phyloP scores from a whole-genome alignment of 2,797 vertebrate species.

The Acrocephalus scirpaceus region DNA sequence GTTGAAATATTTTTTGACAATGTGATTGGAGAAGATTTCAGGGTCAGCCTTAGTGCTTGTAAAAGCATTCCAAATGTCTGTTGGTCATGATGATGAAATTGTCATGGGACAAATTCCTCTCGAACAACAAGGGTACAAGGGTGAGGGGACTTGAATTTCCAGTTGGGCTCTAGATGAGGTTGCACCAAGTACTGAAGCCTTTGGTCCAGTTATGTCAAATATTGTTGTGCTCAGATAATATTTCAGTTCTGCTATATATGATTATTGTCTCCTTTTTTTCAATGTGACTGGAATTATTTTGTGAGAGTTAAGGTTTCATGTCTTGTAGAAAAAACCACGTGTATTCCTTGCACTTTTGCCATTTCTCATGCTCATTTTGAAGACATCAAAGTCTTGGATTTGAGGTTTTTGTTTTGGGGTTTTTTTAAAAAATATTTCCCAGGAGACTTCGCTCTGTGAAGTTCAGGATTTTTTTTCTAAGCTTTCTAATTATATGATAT shows the following conservation, averaged over 20 bases:
- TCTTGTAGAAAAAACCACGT: background rate
- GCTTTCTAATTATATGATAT: background rate
- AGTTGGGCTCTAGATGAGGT: background rate
- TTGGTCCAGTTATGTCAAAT: background rate
- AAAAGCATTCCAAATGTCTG: background rate
- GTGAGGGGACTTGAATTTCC: background rate
- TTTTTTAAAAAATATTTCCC: background rate
- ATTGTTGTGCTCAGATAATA: background rate
- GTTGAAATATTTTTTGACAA: background rate
- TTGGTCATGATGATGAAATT: background rate
- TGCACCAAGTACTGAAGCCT: background rate
- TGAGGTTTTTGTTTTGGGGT: background rate
- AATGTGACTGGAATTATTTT: background rate
- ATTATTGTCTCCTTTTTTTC: background rate
- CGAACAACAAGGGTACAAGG: background rate
- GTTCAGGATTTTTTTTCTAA: background rate
- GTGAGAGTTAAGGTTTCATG: background rate
- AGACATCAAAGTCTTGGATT: background rate
- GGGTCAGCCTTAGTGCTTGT: background rate
- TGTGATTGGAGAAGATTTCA: conserved; percentile 1
- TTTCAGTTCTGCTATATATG: background rate
- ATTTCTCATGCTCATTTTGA: background rate
- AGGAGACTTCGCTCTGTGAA: background rate
- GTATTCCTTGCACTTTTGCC: background rate
- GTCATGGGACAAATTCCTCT: background rate